phyloP scores from a whole-genome alignment of 2,888 invertebrate species.

The Candidula unifasciata region DNA sequence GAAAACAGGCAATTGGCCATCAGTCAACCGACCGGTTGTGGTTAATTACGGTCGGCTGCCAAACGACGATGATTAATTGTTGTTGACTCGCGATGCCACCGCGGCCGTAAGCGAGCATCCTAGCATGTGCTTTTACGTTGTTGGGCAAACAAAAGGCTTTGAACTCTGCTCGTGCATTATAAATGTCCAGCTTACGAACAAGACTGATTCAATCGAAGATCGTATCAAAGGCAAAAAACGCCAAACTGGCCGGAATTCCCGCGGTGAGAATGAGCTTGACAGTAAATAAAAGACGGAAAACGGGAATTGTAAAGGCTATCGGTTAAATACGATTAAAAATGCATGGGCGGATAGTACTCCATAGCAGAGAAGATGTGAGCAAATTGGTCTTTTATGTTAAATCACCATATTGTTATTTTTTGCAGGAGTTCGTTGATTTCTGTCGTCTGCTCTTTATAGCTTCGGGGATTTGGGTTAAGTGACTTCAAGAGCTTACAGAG shows the following conservation, averaged over 20 bases:
- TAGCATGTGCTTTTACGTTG: not conserved
- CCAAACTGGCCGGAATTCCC: too few relatives aligned
- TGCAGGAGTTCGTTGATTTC: too few relatives aligned
- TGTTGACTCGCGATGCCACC: slow-evolving; percentile 11
- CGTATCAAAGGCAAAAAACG: not conserved
- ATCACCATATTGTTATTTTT: too few relatives aligned
- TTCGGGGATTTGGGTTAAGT: too few relatives aligned
- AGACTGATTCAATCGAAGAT: not conserved
- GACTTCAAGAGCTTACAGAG: too few relatives aligned
- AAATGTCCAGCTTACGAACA: not conserved
- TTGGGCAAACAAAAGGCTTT: not conserved
- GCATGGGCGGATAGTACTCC: too few relatives aligned
- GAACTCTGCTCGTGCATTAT: slow-evolving; percentile 18
- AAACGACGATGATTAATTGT: slow-evolving; percentile 21
- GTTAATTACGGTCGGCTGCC: not conserved
- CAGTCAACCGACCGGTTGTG: not conserved
- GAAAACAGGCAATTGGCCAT: not conserved
- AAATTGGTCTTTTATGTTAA: too few relatives aligned
- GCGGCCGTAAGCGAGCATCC: not conserved
- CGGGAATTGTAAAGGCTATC: too few relatives aligned
- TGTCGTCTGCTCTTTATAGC: not conserved
- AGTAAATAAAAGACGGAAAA: too few relatives aligned
- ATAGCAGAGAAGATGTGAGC: too few relatives aligned
- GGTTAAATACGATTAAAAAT: too few relatives aligned
- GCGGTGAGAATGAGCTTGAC: not conserved